Percentiles rank a stretch among this genome's conserved stretches.
These are phyloP conservation scores for Pardalotus punctatus DNA, from an alignment of 2,113 vertebrate genomes.

Conservation along the genomic window DNA sequence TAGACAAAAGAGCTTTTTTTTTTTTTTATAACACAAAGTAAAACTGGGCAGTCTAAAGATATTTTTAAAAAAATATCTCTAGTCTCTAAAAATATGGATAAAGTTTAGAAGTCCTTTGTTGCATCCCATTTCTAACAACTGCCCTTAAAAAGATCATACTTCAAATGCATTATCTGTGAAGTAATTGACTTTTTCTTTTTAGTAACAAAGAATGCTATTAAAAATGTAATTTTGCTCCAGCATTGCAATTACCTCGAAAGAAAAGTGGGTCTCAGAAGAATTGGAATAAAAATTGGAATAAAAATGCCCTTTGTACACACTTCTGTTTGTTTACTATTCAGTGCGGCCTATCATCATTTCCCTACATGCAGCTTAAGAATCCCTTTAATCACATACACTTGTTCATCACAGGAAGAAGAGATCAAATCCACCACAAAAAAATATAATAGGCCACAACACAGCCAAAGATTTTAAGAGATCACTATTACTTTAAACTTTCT, in stretches of 20 bases:
- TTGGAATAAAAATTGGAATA: too few relatives aligned
- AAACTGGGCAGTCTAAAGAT: neutral
- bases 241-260: neutral
- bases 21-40: neutral
- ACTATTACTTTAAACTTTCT: neutral
- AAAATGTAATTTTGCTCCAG: neutral
- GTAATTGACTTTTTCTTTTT: neutral
- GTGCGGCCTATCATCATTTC: neutral
- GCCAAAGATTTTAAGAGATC: neutral
- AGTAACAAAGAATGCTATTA: neutral
- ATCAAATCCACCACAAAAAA: slow-evolving; percentile 13
- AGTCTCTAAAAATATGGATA: neutral
- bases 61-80: neutral
- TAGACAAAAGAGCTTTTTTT: neutral
- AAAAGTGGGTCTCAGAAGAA: neutral
- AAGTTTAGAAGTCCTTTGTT: neutral
- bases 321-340: neutral
- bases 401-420: neutral
- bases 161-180: neutral
- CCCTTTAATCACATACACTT: neutral
- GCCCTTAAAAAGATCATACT: neutral
- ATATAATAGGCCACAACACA: neutral
- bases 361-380: neutral
- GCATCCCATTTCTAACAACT: neutral
- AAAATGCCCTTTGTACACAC: neutral